Conservation (phyloP, 1,140 invertebrate genomes). For the Thaumatotibia leucotreta region DNA sequence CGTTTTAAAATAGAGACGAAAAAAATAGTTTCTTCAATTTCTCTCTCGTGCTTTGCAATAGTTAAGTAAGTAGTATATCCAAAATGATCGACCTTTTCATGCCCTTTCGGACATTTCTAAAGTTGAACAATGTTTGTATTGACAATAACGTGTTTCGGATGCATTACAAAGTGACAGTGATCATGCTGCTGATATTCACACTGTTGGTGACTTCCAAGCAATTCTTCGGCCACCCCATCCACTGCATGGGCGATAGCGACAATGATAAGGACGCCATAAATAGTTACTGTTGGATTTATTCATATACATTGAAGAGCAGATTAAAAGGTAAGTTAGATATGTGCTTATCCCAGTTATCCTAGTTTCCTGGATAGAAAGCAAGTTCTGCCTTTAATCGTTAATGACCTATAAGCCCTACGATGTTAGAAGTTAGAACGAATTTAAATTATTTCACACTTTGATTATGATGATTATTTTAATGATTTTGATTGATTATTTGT, state of each 20-base stretch:
- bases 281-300: constrained; percentile 87
- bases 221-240: constrained; percentile 84
- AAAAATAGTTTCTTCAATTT: background rate
- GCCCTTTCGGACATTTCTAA: constrained; percentile 72
- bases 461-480: too few species aligned
- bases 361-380: background rate
- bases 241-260: constrained; percentile 77
- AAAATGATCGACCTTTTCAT: constrained; percentile 66
- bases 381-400: too few species aligned
- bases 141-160: constrained; percentile 82
- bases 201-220: constrained; percentile 83
- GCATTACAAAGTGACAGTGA: constrained; percentile 82
- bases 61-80: background rate
- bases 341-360: background rate
- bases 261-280: constrained; percentile 78
- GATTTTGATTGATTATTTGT: too few species aligned
- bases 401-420: too few species aligned
- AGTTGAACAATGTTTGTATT: constrained; percentile 79
- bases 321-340: constrained; percentile 50
- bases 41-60: background rate
- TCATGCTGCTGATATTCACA: constrained; percentile 81
- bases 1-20: background rate
- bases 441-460: too few species aligned
- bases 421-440: too few species aligned
- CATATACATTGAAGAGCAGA: constrained; percentile 79